A percentile compares a stretch with the other conserved stretches of the same genome.
Conservation (phyloP, 2,113 vertebrate genomes). For the Pomatorhinus ruficollis region DNA sequence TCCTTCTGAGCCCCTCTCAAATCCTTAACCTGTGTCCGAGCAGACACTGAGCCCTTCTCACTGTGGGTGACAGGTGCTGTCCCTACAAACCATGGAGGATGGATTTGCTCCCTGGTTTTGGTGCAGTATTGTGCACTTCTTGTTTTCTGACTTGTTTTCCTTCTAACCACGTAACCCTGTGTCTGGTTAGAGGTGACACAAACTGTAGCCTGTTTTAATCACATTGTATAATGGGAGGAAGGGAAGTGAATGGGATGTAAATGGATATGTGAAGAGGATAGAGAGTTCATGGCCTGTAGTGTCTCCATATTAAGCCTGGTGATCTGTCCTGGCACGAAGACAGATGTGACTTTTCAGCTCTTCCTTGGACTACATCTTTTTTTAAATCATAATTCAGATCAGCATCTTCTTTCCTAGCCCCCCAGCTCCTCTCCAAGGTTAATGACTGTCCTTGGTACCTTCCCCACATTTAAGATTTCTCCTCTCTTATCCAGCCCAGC, state of each 20-base stretch:
- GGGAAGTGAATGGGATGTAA: neutral
- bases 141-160: neutral
- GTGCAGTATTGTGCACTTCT: neutral
- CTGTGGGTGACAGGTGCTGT: neutral
- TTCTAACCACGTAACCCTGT: neutral
- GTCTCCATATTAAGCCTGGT: neutral
- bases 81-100: fast-evolving
- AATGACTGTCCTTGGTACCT: neutral
- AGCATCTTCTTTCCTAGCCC: neutral
- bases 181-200: neutral
- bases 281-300: neutral
- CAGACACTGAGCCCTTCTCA: neutral
- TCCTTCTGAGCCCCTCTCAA: neutral
- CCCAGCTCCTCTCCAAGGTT: neutral
- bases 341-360: neutral
- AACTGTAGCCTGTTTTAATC: neutral
- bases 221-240: neutral
- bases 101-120: neutral
- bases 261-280: neutral
- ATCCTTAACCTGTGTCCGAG: neutral
- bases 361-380: neutral
- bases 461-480: neutral
- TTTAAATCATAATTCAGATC: neutral
- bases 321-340: neutral
- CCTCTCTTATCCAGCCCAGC: neutral